phyloP scores from a whole-genome alignment of 2,888 invertebrate species.

The Nowickia ferox region DNA sequence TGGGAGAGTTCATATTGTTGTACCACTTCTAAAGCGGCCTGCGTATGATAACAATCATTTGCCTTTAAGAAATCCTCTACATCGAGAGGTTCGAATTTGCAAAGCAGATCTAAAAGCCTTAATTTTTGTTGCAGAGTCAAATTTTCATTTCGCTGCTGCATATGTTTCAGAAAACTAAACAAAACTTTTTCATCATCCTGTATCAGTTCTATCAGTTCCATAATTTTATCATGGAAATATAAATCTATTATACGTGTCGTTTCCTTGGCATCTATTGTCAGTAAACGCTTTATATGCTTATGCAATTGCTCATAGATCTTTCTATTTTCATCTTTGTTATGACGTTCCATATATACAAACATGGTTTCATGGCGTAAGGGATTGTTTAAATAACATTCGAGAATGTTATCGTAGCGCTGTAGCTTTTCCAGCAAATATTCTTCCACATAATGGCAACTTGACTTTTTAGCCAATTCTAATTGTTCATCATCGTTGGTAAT shows the following conservation, averaged over 20 bases:
- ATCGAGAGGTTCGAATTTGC: conserved; percentile 84
- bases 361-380: conserved; percentile 86
- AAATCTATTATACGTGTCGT: conserved; percentile 86
- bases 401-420: conserved; percentile 86
- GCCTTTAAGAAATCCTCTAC: conserved; percentile 85
- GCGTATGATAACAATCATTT: conserved; percentile 85
- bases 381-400: conserved; percentile 88
- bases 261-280: conserved; percentile 86
- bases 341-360: conserved; percentile 85
- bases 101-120: conserved; percentile 86
- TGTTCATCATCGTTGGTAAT: conserved; percentile 85
- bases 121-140: conserved; percentile 85
- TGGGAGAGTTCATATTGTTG: conserved; percentile 86
- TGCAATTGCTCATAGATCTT: conserved; percentile 83
- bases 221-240: conserved; percentile 84
- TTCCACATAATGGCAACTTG: conserved; percentile 88
- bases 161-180: conserved; percentile 86
- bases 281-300: conserved; percentile 84
- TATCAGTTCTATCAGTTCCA: conserved; percentile 82
- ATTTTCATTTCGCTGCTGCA: conserved; percentile 83
- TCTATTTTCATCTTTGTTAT: conserved; percentile 82
- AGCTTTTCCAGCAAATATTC: conserved; percentile 87
- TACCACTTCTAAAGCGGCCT: conserved; percentile 87
- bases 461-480: conserved; percentile 86
- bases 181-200: conserved; percentile 77